phyloP scores from a whole-genome alignment of 2,113 vertebrate species.

The Brienomyrus brachyistius region DNA sequence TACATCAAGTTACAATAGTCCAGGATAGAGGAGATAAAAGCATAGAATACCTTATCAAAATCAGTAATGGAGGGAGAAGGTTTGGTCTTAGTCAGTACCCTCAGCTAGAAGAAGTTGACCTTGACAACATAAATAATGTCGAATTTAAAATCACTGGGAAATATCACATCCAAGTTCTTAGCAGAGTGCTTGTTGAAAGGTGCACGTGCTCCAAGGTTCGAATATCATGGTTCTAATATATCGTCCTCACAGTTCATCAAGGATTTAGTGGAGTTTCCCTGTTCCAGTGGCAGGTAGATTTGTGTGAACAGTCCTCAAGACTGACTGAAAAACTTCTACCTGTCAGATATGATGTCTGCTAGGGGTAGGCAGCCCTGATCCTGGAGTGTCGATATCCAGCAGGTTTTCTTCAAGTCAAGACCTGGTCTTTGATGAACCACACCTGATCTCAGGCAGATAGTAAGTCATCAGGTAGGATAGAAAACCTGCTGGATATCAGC shows the following conservation, averaged over 20 bases:
- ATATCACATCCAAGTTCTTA: not conserved
- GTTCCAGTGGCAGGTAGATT: not conserved
- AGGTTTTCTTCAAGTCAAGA: not conserved
- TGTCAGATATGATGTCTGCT: not conserved
- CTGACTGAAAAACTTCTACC: not conserved
- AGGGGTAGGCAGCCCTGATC: not conserved
- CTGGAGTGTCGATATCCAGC: not conserved
- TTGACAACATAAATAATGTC: not conserved
- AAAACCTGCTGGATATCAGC: not conserved
- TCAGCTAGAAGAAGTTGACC: not conserved
- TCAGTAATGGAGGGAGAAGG: not conserved
- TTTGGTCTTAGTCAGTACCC: not conserved
- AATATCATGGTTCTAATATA: not conserved
- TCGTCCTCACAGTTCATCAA: not conserved
- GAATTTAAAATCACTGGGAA: not conserved
- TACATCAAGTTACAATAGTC: not conserved
- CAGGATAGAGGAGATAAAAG: not conserved
- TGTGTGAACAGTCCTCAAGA: not conserved
- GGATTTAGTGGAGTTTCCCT: not conserved
- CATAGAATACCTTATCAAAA: not conserved
- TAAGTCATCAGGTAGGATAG: not conserved
- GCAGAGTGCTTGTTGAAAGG: not conserved
- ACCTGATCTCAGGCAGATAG: not conserved
- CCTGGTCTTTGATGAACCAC: not conserved
- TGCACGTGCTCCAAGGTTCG: not conserved